Conservation (phyloP, 2,113 vertebrate genomes). For the Ceyx cyanopectus region DNA sequence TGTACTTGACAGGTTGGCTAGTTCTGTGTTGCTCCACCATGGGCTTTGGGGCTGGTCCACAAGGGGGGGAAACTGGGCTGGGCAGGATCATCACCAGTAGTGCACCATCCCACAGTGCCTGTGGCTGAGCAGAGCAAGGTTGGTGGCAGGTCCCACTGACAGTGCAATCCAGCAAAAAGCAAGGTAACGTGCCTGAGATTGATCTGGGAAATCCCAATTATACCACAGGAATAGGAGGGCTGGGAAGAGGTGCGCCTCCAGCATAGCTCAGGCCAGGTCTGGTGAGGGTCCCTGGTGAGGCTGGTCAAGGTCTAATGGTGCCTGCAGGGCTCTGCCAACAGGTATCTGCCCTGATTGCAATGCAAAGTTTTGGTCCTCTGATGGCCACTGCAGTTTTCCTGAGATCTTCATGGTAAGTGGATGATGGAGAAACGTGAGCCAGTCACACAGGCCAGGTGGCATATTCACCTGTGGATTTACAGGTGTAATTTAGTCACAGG, state of each 20-base stretch:
- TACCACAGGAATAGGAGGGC: background rate
- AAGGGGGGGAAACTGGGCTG: rapidly evolving
- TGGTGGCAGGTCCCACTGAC: background rate
- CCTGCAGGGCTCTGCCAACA: background rate
- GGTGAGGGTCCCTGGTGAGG: background rate
- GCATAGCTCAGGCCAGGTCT: background rate
- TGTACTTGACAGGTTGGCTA: background rate
- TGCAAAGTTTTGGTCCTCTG: background rate
- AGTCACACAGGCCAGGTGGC: background rate
- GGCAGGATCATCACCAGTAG: background rate
- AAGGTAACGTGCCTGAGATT: background rate
- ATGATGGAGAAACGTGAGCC: background rate
- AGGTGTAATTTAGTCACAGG: background rate
- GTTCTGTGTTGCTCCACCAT: background rate
- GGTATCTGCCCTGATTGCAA: rapidly evolving
- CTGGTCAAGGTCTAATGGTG: rapidly evolving
- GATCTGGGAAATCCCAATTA: background rate
- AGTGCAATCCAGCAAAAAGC: rapidly evolving
- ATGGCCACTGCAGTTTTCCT: background rate
- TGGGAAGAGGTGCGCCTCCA: background rate
- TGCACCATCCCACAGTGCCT: background rate
- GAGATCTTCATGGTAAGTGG: background rate
- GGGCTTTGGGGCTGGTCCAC: background rate
- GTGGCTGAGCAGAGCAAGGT: background rate
- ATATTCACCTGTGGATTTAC: background rate